A percentile compares a stretch with the other conserved stretches of the same genome.
Conservation (phyloP, 2,888 invertebrate genomes). For the Heliconius ethilla region DNA sequence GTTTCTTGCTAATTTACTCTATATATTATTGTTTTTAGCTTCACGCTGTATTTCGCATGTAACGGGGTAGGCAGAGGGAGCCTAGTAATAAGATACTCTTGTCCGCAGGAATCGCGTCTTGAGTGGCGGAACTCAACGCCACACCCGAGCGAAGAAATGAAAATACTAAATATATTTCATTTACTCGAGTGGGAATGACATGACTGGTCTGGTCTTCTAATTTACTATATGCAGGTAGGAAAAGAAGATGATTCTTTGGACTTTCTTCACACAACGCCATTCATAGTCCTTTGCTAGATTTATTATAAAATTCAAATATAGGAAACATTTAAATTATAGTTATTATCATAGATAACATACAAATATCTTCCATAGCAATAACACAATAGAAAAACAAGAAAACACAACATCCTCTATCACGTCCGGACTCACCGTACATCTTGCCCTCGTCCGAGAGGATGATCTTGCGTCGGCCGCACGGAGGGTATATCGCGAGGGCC, state of each 20-base stretch:
- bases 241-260: not conserved
- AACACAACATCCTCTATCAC: conserved; percentile 52
- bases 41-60: not conserved
- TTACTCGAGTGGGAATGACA: too few relatives aligned
- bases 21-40: too few relatives aligned
- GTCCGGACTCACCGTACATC: conserved; percentile 98
- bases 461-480: conserved; percentile 99
- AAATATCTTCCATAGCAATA: not conserved
- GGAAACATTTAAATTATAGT: not conserved
- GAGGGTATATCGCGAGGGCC: conserved; percentile 99
- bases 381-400: not conserved
- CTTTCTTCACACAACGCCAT: not conserved
- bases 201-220: too few relatives aligned
- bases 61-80: too few relatives aligned
- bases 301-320: not conserved
- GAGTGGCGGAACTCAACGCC: too few relatives aligned
- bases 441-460: conserved; percentile 99
- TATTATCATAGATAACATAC: not conserved
- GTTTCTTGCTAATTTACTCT: not conserved
- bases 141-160: too few relatives aligned
- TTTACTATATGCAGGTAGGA: not conserved
- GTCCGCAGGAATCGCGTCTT: too few relatives aligned
- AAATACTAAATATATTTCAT: too few relatives aligned
- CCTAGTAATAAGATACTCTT: too few relatives aligned
- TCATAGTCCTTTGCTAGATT: not conserved